phyloP scores from a whole-genome alignment of 2,797 vertebrate species.

The Amphiprion clarkii region DNA sequence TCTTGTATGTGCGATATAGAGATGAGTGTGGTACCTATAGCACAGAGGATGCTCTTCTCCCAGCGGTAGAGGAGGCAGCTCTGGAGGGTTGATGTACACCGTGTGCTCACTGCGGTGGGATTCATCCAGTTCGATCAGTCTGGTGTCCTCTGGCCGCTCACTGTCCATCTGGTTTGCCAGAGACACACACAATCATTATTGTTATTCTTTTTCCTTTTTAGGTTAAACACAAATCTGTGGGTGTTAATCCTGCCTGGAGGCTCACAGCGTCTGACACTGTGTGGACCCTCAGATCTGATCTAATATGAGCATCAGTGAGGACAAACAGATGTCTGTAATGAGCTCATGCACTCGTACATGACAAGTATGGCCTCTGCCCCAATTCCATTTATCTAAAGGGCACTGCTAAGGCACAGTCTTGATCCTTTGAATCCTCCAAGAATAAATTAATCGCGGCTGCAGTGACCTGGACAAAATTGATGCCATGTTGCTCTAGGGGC shows the following conservation, averaged over 20 bases:
- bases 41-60: slow-evolving; percentile 94
- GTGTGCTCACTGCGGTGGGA: slow-evolving; percentile 98
- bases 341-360: slow-evolving; percentile 16
- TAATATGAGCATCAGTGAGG: slow-evolving; percentile 43
- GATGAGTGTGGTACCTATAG: slow-evolving; percentile 88
- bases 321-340: slow-evolving; percentile 48
- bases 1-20: neutral
- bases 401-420: slow-evolving; percentile 28
- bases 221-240: slow-evolving; percentile 24
- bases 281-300: slow-evolving; percentile 34
- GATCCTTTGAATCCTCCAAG: slow-evolving; percentile 51
- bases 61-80: slow-evolving; percentile 92
- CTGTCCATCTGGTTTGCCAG: slow-evolving; percentile 88
- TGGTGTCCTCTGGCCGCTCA: slow-evolving; percentile 91
- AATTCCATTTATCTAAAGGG: slow-evolving; percentile 37
- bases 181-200: slow-evolving; percentile 43
- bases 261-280: slow-evolving; percentile 10
- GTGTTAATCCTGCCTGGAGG: slow-evolving; percentile 1
- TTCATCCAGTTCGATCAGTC: slow-evolving; percentile 96
- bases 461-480: slow-evolving; percentile 76
- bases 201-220: slow-evolving; percentile 1
- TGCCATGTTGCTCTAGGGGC: slow-evolving; percentile 55
- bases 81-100: slow-evolving; percentile 97
- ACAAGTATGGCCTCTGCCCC: slow-evolving; percentile 29
- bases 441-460: slow-evolving; percentile 62